phyloP scores from a whole-genome alignment of 2,888 invertebrate genomes.

The Sinotaia quadrata region DNA sequence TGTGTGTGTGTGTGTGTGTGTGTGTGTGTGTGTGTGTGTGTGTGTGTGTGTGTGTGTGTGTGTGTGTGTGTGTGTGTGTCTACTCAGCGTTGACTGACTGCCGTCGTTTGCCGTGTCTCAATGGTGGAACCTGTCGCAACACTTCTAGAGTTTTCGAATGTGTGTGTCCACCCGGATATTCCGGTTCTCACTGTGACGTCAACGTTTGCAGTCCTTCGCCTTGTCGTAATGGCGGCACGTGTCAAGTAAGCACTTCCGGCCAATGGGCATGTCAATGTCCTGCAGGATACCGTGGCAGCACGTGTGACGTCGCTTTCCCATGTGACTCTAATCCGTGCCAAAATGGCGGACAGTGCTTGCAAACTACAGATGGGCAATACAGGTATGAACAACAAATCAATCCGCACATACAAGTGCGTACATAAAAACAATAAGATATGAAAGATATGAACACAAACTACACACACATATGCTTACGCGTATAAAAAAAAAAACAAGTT shows the following conservation, averaged over 20 bases:
- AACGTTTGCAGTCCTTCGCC: constrained; percentile 42
- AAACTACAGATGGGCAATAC: constrained; percentile 9
- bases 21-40: too few species aligned
- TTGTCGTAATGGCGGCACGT: constrained; percentile 52
- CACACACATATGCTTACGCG: too few species aligned
- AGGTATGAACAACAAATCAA: too few species aligned
- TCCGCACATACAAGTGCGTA: too few species aligned
- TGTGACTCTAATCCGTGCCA: constrained; percentile 19
- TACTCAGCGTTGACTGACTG: constrained; percentile 20
- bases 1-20: too few species aligned
- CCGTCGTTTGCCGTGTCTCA: constrained; percentile 40
- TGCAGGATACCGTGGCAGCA: constrained; percentile 4
- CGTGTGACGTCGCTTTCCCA: constrained; percentile 18
- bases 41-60: too few species aligned
- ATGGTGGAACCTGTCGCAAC: constrained; percentile 53
- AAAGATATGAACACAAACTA: too few species aligned
- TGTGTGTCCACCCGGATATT: constrained; percentile 45
- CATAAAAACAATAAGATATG: too few species aligned
- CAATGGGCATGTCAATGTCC: constrained; percentile 31
- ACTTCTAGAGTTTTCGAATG: constrained; percentile 43
- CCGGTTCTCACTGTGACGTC: constrained; percentile 43
- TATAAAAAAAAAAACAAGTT: too few species aligned
- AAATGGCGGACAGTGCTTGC: constrained; percentile 24
- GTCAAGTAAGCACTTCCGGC: constrained; percentile 36
- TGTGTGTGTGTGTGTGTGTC: too few species aligned